Base-by-base conservation (phyloP, 2,113 vertebrate species). In the Myocastor coypus region DNA sequence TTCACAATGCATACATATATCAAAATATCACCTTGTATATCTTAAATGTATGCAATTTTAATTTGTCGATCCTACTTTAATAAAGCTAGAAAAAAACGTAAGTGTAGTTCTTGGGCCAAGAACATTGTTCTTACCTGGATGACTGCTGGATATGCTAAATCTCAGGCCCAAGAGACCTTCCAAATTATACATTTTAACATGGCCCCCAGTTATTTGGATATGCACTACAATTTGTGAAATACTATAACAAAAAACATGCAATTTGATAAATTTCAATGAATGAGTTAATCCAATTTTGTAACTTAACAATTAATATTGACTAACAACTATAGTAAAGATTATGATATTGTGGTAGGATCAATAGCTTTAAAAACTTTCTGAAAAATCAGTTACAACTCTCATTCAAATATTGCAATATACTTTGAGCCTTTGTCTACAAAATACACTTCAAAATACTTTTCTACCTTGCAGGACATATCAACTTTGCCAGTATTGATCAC, bases 261-360 rank as follows among this genome's bases (percentile, higher is more conserved):
- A 95, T 95, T 85, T 91, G 55, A 94, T 93, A 91, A 91, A 84
- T 28, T 52, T 46, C 61, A 2, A 59, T 37, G 34, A 84, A 55
- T 75, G 55, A 88, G 68, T 75, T 88, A 81, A 30, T 91, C 9
- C 14, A 84, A 81, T 42, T 85, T 91, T 61, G 63, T 61, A 75
- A 84, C 2, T 83, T 73, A 91, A 57, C 30, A 75, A 68, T 61
- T 85, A 69, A 32, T 50, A 28, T 61, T 91, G 57, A 93, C 57
- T 66, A 40, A 83, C 64, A 24, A 81, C 40, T 63, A 66, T 40
- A 66, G 24, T 73, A 88, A 89, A 34, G 7, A 87, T 63, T 55
- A 83, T 26, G 34, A 84, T 68, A 30, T 26, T 77, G 42, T 66
- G 50, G 5, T 1, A 17, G 69, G 77, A 69, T 64, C 87, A 69